phyloP scores from a whole-genome alignment of 2,113 vertebrate genomes.

The Microcebus lehilahytsara region DNA sequence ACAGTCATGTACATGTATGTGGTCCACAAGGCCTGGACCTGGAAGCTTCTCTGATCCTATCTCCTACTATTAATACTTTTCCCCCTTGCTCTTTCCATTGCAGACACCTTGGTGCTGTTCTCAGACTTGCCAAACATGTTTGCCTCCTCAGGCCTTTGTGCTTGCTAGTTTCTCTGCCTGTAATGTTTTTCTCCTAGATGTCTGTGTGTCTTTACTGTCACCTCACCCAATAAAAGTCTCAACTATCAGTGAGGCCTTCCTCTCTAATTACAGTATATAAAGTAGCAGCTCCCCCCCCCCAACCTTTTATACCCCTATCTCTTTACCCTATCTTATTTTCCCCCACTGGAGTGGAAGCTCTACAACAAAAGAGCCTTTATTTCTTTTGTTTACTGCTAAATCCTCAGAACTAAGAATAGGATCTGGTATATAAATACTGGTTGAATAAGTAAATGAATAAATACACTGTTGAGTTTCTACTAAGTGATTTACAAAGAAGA shows the following conservation, averaged over 20 bases:
- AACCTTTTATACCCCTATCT: neutral
- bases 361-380: neutral
- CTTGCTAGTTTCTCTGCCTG: neutral
- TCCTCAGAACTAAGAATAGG: neutral
- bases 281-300: neutral
- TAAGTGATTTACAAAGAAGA: neutral
- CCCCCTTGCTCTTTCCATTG: neutral
- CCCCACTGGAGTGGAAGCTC: neutral
- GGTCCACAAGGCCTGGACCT: neutral
- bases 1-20: neutral
- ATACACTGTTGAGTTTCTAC: conserved; percentile 20
- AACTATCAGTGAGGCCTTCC: neutral
- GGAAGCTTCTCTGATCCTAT: neutral
- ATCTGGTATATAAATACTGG: neutral
- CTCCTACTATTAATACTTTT: neutral
- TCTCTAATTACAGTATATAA: neutral
- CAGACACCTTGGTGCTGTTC: neutral
- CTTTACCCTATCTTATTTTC: neutral
- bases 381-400: conserved; percentile 9
- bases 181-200: neutral
- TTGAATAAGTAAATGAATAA: neutral
- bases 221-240: neutral
- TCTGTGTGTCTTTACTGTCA: neutral
- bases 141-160: neutral
- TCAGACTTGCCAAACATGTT: neutral